phyloP scores from a whole-genome alignment of 2,888 invertebrate genomes.

The Tetranychus piercei region DNA sequence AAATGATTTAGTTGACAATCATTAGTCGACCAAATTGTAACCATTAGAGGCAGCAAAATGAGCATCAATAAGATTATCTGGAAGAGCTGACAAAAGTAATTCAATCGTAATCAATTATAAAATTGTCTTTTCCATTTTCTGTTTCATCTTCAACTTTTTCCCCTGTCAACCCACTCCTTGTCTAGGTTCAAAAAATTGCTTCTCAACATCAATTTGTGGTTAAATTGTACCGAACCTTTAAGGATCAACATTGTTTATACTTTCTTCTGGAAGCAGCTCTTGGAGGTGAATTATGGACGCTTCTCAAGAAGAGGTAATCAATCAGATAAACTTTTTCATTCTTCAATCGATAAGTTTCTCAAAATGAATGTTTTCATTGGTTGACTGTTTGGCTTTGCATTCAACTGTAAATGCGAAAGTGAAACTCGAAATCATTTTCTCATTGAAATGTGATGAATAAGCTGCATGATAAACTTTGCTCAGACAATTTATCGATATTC shows the following conservation, averaged over 20 bases:
- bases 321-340: neutral
- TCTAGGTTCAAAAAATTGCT: conserved; percentile 16
- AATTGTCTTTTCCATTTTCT: neutral
- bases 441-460: too few species aligned
- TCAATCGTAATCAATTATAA: neutral
- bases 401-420: too few species aligned
- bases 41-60: neutral
- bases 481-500: too few species aligned
- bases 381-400: too few species aligned
- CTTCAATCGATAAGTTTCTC: neutral
- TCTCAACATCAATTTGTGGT: conserved; percentile 26
- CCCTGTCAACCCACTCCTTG: neutral
- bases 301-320: conserved; percentile 54
- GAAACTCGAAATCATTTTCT: too few species aligned
- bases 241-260: conserved; percentile 76
- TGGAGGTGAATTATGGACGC: conserved; percentile 85
- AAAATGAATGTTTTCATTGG: too few species aligned
- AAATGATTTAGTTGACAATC: neutral
- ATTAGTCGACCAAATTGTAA: neutral
- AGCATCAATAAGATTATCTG: too few species aligned
- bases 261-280: conserved; percentile 85
- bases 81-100: neutral
- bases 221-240: conserved; percentile 71
- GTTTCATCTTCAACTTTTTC: neutral
- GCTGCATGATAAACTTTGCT: too few species aligned